Conservation (phyloP, 2,888 invertebrate species). For the Phortica magna region DNA sequence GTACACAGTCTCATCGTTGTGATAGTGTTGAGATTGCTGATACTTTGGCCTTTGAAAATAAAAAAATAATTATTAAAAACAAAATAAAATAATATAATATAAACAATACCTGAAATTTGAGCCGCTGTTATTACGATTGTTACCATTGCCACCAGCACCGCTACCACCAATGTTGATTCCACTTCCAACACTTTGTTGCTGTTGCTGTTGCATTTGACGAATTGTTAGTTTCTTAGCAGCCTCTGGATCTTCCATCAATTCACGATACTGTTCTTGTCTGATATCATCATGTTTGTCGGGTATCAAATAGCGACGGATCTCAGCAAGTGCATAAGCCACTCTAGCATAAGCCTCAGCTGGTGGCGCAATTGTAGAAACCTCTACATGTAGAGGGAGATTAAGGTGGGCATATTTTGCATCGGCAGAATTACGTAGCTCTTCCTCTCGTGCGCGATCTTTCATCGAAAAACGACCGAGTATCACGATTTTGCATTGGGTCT, state of each 20-base stretch:
- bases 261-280: constrained; percentile 67
- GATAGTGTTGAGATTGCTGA: constrained; percentile 74
- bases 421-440: constrained; percentile 87
- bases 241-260: constrained; percentile 70
- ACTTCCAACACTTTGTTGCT: constrained; percentile 43
- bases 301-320: constrained; percentile 72
- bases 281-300: constrained; percentile 74
- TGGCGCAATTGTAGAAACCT: constrained; percentile 91
- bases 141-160: constrained; percentile 54
- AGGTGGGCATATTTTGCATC: constrained; percentile 94
- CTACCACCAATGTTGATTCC: constrained; percentile 45
- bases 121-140: constrained; percentile 62
- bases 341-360: constrained; percentile 92
- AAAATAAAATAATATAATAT: background rate
- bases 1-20: constrained; percentile 75
- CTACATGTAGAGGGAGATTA: constrained; percentile 91
- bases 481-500: constrained; percentile 98
- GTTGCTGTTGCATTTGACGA: constrained; percentile 72
- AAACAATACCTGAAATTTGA: constrained; percentile 61
- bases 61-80: background rate
- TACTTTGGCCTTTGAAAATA: constrained; percentile 67
- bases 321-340: constrained; percentile 68
- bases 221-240: constrained; percentile 68
- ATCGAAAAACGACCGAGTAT: constrained; percentile 95
- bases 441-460: constrained; percentile 92